A percentile compares a stretch with the other conserved stretches of the same genome.
phyloP scores from a whole-genome alignment of 2,888 invertebrate species.

The Aricia artaxerxes region DNA sequence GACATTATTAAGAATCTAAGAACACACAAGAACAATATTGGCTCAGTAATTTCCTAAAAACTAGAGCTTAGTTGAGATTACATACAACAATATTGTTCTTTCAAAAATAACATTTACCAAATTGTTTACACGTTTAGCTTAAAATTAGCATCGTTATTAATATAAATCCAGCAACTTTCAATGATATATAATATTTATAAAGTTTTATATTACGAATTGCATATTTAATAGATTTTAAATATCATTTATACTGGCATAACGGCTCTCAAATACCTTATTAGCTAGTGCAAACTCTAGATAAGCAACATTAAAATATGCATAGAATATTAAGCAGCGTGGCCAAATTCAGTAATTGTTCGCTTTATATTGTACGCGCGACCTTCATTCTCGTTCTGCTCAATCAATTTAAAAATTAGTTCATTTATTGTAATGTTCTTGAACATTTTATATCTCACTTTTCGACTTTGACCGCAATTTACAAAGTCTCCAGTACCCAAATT shows the following conservation, averaged over 20 bases:
- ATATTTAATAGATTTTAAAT: not conserved
- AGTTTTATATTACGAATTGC: not conserved
- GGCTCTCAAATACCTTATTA: not conserved
- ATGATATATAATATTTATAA: not conserved
- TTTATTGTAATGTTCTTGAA: conserved; percentile 10
- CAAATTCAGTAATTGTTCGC: conserved; percentile 5
- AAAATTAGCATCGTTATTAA: too few relatives aligned
- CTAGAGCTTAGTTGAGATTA: too few relatives aligned
- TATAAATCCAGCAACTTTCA: too few relatives aligned
- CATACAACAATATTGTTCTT: too few relatives aligned
- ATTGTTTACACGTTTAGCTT: too few relatives aligned
- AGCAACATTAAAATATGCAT: not conserved
- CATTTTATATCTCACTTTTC: not conserved
- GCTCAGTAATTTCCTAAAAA: too few relatives aligned
- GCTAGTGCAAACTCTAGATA: conserved; percentile 5
- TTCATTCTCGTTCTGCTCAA: not conserved
- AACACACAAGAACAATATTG: too few relatives aligned
- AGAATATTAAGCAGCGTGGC: conserved; percentile 5
- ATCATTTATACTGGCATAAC: not conserved
- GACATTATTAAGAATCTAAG: too few relatives aligned
- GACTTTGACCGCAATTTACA: not conserved
- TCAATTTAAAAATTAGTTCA: conserved; percentile 20
- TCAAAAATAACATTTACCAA: too few relatives aligned
- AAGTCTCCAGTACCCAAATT: not conserved
- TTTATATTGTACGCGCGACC: not conserved